Evolutionary conservation across 2,888 invertebrate genomes (phyloP).

Genomic region (Idaea aversata): DNA sequence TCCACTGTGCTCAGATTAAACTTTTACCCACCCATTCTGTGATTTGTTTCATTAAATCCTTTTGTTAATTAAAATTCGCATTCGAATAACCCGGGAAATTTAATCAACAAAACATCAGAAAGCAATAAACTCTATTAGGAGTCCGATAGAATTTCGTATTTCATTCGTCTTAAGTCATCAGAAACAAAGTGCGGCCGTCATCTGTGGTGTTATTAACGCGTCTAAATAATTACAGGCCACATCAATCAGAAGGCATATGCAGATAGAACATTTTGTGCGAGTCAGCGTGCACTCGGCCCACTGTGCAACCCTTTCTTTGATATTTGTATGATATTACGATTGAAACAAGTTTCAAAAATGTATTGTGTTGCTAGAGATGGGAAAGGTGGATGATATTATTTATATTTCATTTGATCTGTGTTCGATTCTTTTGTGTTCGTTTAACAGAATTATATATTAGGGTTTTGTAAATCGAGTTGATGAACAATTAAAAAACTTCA

Average conservation of each 20-base stretch:
- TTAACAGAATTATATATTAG: neutral
- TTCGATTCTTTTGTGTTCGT: constrained; percentile 4
- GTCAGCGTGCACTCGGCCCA: constrained; percentile 72
- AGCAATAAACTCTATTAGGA: constrained; percentile 73
- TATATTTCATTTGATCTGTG: constrained; percentile 10
- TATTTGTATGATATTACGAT: constrained; percentile 75
- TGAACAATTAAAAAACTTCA: neutral
- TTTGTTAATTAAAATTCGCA: constrained; percentile 50
- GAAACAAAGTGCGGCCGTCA: constrained; percentile 76
- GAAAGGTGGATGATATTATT: constrained; percentile 33
- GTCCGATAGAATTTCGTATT: constrained; percentile 78
- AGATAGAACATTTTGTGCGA: constrained; percentile 78
- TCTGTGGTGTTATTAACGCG: constrained; percentile 79
- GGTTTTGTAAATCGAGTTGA: neutral
- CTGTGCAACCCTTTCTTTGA: constrained; percentile 78
- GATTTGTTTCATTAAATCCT: constrained; percentile 16
- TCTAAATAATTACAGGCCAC: constrained; percentile 80
- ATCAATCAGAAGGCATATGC: constrained; percentile 79
- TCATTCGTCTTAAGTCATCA: constrained; percentile 79
- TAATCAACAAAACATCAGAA: constrained; percentile 78
- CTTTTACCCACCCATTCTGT: constrained; percentile 13
- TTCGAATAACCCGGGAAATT: constrained; percentile 40
- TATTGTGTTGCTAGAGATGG: constrained; percentile 44
- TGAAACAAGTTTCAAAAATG: constrained; percentile 55
- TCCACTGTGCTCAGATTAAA: constrained; percentile 38